These are phyloP conservation scores for Archaeoteleia sp. DNA, from an alignment of 2,888 invertebrate genomes.

Conservation along the genomic window DNA sequence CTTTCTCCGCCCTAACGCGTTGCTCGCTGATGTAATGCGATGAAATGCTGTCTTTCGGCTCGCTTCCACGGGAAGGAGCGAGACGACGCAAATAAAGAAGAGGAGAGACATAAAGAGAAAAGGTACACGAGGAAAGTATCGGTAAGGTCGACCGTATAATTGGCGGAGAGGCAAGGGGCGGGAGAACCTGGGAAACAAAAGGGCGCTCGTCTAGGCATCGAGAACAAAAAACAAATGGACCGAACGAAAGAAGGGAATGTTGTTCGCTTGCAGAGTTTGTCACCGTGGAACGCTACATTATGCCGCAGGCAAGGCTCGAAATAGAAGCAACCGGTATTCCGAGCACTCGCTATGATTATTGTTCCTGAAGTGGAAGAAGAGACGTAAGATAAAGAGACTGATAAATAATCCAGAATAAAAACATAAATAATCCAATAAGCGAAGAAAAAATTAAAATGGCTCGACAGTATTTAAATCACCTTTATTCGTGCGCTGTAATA, in stretches of 20 bases:
- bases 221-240: slow-evolving; percentile 52
- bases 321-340: slow-evolving; percentile 15
- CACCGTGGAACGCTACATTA: slow-evolving; percentile 64
- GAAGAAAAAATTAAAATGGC: not conserved
- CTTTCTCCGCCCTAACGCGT: not conserved
- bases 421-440: not conserved
- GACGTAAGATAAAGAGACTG: not conserved
- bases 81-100: slow-evolving; percentile 14
- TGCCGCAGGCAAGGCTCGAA: slow-evolving; percentile 50
- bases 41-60: too few species aligned
- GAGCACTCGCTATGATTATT: slow-evolving; percentile 12
- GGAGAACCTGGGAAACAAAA: slow-evolving; percentile 24
- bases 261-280: slow-evolving; percentile 67
- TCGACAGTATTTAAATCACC: not conserved
- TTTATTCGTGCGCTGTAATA: slow-evolving; percentile 6
- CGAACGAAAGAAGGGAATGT: slow-evolving; percentile 60
- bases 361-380: not conserved
- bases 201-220: slow-evolving; percentile 14
- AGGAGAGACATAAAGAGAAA: slow-evolving; percentile 37
- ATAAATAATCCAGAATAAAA: not conserved
- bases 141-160: slow-evolving; percentile 18
- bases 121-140: slow-evolving; percentile 12
- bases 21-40: not conserved
- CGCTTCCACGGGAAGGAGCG: not conserved
- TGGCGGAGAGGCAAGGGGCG: slow-evolving; percentile 3